Evolutionary conservation across 2,113 vertebrate species (phyloP).

Genomic region (Zeus faber): DNA sequence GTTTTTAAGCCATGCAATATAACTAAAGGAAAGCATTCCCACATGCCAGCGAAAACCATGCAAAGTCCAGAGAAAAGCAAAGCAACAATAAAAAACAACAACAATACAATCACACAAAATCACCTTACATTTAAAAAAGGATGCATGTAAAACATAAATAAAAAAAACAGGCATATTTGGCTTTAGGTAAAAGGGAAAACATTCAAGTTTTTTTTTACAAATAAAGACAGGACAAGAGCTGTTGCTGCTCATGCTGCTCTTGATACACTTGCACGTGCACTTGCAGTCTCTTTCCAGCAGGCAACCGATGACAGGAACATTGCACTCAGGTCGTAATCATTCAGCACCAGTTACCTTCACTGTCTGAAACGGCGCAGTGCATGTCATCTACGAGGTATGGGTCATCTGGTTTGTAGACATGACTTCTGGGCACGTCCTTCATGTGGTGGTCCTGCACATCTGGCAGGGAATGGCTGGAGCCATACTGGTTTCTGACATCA

Average conservation of each 20-base stretch:
- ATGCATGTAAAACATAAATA: slow-evolving; percentile 45
- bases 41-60: slow-evolving; percentile 63
- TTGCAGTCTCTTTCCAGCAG: slow-evolving; percentile 24
- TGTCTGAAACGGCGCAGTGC: slow-evolving; percentile 98
- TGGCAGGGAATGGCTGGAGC: slow-evolving; percentile 97
- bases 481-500: slow-evolving; percentile 91
- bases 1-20: slow-evolving; percentile 78
- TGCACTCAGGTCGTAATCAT: slow-evolving; percentile 51
- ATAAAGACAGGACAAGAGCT: slow-evolving; percentile 32
- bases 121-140: slow-evolving; percentile 27
- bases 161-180: slow-evolving; percentile 71
- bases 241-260: slow-evolving; percentile 38
- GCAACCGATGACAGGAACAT: slow-evolving; percentile 23
- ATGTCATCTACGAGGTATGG: slow-evolving; percentile 95
- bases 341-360: slow-evolving; percentile 98
- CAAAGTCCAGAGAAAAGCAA: slow-evolving; percentile 33
- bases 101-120: slow-evolving; percentile 33
- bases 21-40: slow-evolving; percentile 63
- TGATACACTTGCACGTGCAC: slow-evolving; percentile 57
- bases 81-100: slow-evolving; percentile 35
- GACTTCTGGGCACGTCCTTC: slow-evolving; percentile 92
- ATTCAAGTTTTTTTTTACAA: slow-evolving; percentile 19
- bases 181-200: slow-evolving; percentile 39
- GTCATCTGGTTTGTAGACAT: slow-evolving; percentile 94
- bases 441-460: slow-evolving; percentile 97